A percentile compares a stretch with the other conserved stretches of the same genome.
These are phyloP conservation scores for Pitangus sulphuratus DNA, from an alignment of 2,797 vertebrate genomes.

Conservation along the genomic window DNA sequence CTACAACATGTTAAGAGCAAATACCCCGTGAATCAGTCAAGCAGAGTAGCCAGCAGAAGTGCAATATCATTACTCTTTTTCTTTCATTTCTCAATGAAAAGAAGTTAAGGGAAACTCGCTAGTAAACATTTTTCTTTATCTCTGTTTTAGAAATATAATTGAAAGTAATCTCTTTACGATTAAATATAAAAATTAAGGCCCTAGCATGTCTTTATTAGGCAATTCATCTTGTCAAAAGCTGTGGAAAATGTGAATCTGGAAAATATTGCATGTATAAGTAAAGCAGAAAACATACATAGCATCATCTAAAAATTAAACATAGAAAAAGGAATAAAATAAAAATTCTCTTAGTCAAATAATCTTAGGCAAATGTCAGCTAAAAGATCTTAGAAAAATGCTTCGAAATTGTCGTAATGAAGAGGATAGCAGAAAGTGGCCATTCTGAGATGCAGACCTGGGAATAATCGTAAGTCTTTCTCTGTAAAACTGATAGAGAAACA, in stretches of 20 bases:
- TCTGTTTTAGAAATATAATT: neutral
- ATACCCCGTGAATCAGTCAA: slow-evolving; percentile 2
- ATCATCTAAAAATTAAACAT: neutral
- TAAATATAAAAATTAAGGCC: neutral
- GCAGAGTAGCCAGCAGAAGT: neutral
- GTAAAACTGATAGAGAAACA: neutral
- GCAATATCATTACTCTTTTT: neutral
- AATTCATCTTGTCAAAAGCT: neutral
- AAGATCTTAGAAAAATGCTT: neutral
- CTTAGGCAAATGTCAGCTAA: neutral
- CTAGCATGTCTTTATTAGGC: neutral
- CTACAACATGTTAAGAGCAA: slow-evolving; percentile 41
- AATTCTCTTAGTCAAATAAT: neutral
- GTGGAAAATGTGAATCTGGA: neutral
- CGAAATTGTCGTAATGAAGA: neutral
- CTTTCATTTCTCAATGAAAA: slow-evolving; percentile 34
- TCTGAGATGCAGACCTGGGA: neutral
- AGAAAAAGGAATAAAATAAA: neutral
- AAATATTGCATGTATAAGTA: neutral
- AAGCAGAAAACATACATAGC: neutral
- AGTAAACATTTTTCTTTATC: neutral
- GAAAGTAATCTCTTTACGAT: neutral
- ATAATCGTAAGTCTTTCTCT: neutral
- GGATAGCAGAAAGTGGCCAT: neutral
- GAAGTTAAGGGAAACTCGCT: neutral